phyloP scores from a whole-genome alignment of 2,888 invertebrate genomes.

The Catocala nupta region DNA sequence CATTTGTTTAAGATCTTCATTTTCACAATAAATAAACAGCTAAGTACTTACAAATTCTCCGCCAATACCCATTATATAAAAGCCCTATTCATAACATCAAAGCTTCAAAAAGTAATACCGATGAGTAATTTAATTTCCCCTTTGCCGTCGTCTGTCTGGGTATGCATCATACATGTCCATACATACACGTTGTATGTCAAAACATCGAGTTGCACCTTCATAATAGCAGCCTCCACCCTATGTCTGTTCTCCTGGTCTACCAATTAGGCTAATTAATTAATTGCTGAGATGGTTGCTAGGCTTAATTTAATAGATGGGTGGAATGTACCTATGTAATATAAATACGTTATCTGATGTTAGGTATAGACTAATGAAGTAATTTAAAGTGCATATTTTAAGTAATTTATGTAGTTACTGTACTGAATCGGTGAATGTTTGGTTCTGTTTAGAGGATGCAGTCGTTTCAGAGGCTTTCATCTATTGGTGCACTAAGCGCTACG shows the following conservation, averaged over 20 bases:
- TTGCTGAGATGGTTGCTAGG: slow-evolving; percentile 24
- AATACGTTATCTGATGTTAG: neutral
- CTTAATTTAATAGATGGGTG: neutral
- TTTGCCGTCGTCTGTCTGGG: slow-evolving; percentile 49
- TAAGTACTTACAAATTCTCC: neutral
- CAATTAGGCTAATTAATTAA: slow-evolving; percentile 51
- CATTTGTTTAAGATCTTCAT: neutral
- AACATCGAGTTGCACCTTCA: slow-evolving; percentile 24
- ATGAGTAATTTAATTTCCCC: slow-evolving; percentile 52
- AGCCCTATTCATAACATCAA: slow-evolving; percentile 25
- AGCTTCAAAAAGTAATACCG: slow-evolving; percentile 38
- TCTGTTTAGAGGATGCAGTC: too few relatives aligned
- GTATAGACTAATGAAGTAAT: too few relatives aligned
- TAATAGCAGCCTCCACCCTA: slow-evolving; percentile 46
- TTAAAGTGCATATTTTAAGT: too few relatives aligned
- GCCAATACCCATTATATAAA: slow-evolving; percentile 9
- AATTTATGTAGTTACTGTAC: too few relatives aligned
- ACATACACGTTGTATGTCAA: slow-evolving; percentile 24
- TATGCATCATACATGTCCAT: slow-evolving; percentile 26
- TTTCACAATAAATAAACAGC: neutral
- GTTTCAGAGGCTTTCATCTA: too few relatives aligned
- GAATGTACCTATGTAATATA: neutral
- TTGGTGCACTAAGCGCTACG: too few relatives aligned
- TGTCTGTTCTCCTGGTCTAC: slow-evolving; percentile 45
- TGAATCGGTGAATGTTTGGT: too few relatives aligned